Evolutionary conservation across 2,797 vertebrate species (phyloP).

Genomic region (Cetoscarus ocellatus): DNA sequence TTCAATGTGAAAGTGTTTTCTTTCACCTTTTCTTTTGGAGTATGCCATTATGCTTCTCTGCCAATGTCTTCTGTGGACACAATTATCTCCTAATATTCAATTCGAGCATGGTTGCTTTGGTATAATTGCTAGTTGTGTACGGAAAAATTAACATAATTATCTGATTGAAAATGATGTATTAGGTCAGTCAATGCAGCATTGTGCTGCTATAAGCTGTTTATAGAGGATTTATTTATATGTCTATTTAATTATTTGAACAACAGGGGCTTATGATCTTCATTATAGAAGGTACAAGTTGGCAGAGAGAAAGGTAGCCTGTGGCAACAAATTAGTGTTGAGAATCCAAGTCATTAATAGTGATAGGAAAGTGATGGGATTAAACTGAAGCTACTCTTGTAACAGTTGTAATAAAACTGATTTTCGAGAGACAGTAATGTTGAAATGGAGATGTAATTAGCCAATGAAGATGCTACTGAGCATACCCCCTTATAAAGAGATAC

Average conservation of each 20-base stretch:
- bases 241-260: conserved; percentile 1
- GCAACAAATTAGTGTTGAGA: conserved; percentile 15
- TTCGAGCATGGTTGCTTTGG: conserved; percentile 17
- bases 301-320: background rate
- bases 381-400: background rate
- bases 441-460: no score
- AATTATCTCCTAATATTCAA: conserved; percentile 30
- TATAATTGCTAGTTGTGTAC: conserved; percentile 12
- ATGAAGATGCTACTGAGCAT: no score
- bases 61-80: background rate
- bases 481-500: no score
- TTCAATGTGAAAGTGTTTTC: conserved; percentile 28
- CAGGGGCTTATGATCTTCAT: conserved; percentile 1
- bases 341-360: conserved; percentile 3
- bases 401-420: no score
- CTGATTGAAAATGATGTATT: conserved; percentile 40
- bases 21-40: conserved; percentile 14
- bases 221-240: background rate
- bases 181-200: conserved; percentile 11
- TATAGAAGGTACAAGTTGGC: conserved; percentile 9
- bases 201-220: conserved; percentile 23
- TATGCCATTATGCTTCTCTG: background rate
- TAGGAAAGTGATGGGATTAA: conserved; percentile 14
- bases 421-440: no score
- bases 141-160: conserved; percentile 32